phyloP scores from a whole-genome alignment of 2,113 vertebrate genomes.

The Hypanus sabinus region DNA sequence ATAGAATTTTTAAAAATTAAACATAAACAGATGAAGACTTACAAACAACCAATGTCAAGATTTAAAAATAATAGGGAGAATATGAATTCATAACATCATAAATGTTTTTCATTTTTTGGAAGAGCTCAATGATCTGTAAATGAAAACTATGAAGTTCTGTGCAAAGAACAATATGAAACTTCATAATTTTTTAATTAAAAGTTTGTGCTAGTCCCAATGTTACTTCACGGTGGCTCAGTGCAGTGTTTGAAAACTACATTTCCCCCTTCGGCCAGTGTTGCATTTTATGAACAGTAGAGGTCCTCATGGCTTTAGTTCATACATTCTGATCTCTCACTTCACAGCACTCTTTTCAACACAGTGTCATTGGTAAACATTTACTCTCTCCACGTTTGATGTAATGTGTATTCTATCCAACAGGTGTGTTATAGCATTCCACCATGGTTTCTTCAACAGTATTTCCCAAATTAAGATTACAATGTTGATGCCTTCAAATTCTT shows the following conservation, averaged over 20 bases:
- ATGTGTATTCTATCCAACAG: too few species aligned
- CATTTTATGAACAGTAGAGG: constrained; percentile 56
- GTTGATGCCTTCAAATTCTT: too few species aligned
- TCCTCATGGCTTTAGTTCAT: constrained; percentile 53
- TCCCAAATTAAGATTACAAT: too few species aligned
- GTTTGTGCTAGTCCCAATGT: neutral
- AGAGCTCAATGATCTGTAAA: neutral
- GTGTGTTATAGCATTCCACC: too few species aligned
- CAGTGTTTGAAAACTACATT: neutral
- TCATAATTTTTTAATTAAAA: neutral
- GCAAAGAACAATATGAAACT: neutral
- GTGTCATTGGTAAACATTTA: neutral
- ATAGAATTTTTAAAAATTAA: too few species aligned
- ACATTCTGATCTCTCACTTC: neutral
- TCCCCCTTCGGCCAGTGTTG: constrained; percentile 21
- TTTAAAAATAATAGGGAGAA: too few species aligned
- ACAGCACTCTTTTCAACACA: neutral
- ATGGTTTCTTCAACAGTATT: too few species aligned
- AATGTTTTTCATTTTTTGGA: neutral
- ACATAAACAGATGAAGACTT: too few species aligned
- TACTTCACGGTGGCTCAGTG: neutral
- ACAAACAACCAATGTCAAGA: too few species aligned
- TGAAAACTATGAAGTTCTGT: neutral
- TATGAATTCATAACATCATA: neutral
- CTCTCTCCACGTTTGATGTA: neutral